phyloP scores from a whole-genome alignment of 2,888 invertebrate species.

The Athrips mouffetella region DNA sequence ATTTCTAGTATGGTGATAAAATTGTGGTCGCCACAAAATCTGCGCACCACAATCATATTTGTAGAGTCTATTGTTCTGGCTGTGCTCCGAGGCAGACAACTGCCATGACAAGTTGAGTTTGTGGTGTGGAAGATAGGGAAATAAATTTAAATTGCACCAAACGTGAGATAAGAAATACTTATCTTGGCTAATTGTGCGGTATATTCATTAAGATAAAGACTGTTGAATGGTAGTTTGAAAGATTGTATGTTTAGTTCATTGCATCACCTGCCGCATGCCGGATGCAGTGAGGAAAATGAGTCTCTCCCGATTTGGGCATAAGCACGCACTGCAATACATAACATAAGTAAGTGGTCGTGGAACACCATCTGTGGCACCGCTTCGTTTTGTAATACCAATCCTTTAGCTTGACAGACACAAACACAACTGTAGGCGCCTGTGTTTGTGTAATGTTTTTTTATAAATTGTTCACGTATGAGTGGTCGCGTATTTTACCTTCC shows the following conservation, averaged over 20 bases:
- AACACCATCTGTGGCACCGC: constrained; percentile 41
- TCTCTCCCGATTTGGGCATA: constrained; percentile 49
- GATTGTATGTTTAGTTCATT: constrained; percentile 27
- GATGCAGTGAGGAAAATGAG: constrained; percentile 52
- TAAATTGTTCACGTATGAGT: constrained; percentile 7
- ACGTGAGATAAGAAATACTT: too few relatives aligned
- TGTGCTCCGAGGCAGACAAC: too few relatives aligned
- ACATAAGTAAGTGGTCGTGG: constrained; percentile 40
- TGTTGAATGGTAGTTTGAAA: background rate
- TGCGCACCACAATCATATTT: constrained; percentile 1
- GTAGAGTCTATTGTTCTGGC: too few relatives aligned
- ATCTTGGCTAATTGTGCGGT: too few relatives aligned
- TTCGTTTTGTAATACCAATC: constrained; percentile 34
- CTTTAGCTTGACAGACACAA: constrained; percentile 1
- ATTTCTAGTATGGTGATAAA: background rate
- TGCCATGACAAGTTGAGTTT: too few relatives aligned
- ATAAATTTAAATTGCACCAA: too few relatives aligned
- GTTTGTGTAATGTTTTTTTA: constrained; percentile 6
- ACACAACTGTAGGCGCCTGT: background rate
- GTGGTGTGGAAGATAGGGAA: too few relatives aligned
- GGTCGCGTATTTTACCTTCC: constrained; percentile 9
- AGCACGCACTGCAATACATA: constrained; percentile 35
- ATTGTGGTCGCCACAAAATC: background rate
- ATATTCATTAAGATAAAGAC: too few relatives aligned
- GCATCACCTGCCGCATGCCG: constrained; percentile 46